Percentiles rank a stretch among this genome's conserved stretches.
Conservation (phyloP, 2,113 vertebrate species). For the Chaenocephalus aceratus region DNA sequence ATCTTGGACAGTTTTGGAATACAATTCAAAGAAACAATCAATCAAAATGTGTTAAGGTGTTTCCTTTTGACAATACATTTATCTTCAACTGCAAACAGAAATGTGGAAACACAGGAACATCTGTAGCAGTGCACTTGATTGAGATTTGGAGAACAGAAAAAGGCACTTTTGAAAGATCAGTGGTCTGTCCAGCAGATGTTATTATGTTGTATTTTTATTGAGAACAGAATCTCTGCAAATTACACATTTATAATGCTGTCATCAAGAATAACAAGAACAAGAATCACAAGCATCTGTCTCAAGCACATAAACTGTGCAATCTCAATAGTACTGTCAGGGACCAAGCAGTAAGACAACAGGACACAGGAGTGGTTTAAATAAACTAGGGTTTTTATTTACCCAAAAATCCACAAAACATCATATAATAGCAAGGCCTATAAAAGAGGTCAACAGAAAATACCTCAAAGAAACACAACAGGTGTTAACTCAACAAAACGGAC, state of each 20-base stretch:
- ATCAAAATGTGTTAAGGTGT: background rate
- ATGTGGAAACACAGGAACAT: conserved; percentile 31
- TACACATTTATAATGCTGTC: background rate
- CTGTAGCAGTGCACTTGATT: background rate
- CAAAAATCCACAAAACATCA: too few relatives aligned
- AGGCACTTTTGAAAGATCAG: background rate
- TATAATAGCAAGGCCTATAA: too few relatives aligned
- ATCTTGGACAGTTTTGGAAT: conserved; percentile 24
- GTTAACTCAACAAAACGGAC: too few relatives aligned
- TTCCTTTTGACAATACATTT: background rate
- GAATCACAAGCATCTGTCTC: conserved; percentile 38
- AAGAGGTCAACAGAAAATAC: too few relatives aligned
- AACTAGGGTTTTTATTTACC: too few relatives aligned
- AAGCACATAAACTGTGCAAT: conserved; percentile 18
- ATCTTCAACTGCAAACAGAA: conserved; percentile 16
- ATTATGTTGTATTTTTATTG: conserved; percentile 3
- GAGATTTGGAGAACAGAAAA: background rate
- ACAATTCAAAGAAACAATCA: conserved; percentile 1
- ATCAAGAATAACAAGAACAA: too few relatives aligned
- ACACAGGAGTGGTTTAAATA: too few relatives aligned
- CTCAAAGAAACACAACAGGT: too few relatives aligned
- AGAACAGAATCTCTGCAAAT: background rate
- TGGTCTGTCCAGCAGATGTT: background rate
- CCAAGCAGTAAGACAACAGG: too few relatives aligned
- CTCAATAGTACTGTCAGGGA: background rate